Conservation (phyloP, 2,888 invertebrate species). For the Phrixothrix hirtus region DNA sequence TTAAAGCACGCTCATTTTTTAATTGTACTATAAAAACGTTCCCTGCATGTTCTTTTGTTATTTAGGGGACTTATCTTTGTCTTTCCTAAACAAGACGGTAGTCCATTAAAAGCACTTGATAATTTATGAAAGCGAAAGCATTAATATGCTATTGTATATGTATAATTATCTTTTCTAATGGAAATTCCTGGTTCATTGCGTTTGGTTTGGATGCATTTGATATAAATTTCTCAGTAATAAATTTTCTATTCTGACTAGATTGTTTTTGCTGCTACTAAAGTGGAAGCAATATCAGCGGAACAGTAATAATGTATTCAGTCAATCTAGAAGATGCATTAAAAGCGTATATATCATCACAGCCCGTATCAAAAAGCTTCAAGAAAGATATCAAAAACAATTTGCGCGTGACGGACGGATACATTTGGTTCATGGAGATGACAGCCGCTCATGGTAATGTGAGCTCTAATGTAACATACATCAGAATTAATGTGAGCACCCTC, state of each 20-base stretch:
- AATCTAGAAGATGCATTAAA: slow-evolving; percentile 29
- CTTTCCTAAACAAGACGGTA: too few relatives aligned
- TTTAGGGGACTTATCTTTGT: too few relatives aligned
- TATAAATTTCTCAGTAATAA: slow-evolving; percentile 2
- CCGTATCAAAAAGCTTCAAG: slow-evolving; percentile 31
- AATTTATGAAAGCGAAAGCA: too few relatives aligned
- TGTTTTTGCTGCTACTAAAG: slow-evolving; percentile 12
- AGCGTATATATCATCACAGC: slow-evolving; percentile 29
- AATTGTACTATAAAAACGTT: too few relatives aligned
- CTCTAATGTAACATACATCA: slow-evolving; percentile 46
- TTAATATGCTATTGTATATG: too few relatives aligned
- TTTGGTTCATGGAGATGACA: slow-evolving; percentile 45
- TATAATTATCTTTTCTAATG: slow-evolving; percentile 2
- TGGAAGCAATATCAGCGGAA: slow-evolving; percentile 14
- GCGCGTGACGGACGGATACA: slow-evolving; percentile 45
- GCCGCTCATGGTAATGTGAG: slow-evolving; percentile 46
- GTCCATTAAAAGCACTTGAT: too few relatives aligned
- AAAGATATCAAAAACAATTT: slow-evolving; percentile 41
- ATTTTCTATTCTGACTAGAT: slow-evolving; percentile 6
- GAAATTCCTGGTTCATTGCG: slow-evolving; percentile 7
- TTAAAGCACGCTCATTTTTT: too few relatives aligned
- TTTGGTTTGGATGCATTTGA: slow-evolving; percentile 7
- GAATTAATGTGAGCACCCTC: slow-evolving; percentile 43
- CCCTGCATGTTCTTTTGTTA: too few relatives aligned
- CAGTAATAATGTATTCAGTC: slow-evolving; percentile 28